Base-by-base conservation (phyloP, 1,140 invertebrate species). In the Octopus bimaculoides region DNA sequence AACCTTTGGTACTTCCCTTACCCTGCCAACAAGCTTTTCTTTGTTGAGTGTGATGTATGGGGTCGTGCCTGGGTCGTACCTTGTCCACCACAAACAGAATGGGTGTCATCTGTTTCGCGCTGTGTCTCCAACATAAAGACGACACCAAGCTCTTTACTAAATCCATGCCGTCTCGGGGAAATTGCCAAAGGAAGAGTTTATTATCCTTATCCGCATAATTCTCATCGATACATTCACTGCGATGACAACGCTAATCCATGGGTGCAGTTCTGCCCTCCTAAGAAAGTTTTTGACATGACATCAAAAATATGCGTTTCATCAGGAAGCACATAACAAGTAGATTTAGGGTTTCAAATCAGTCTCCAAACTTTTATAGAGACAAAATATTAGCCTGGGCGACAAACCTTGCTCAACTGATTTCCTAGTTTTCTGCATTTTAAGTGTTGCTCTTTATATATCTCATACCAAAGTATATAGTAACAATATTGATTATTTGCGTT, bases 1-100 rank as follows among this genome's bases (percentile, higher is more conserved):
- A 78, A 81, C 53, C 75, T 82, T 52, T 81, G 82, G 74, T 84
- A 83, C 80, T 85, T 83, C 69, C 52, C 41, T 0, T 84, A 85
- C 61, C 76, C 82, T 5, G n/a, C 77, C 1, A 82, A 85, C 76
- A 80, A 79, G 20, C 79, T 78, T 52, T 79, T 81, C 79, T 85
- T 81, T 52, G 83, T 85, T 75, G 81, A 85, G 52, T 86, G 85
- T 78, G 84, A 85, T 61, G 79, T 85, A 8, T 86, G 82, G 81
- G 85, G 85, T 10, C 79, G 84, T n/a, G 82, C 84, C 14, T 86
- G 83, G 81, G 41, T 84, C 8, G 74, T 81, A 74, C 12, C 17
- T 41, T 86, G 85, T 74, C 81, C 78, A 4, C 12, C 0, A 0
- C 77, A 75, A 5, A 76, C 81, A n/a, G 73, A 80, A 14, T 86